Percentiles rank a stretch among this genome's conserved stretches.
phyloP scores from a whole-genome alignment of 2,113 vertebrate species.

The Tragelaphus scriptus region DNA sequence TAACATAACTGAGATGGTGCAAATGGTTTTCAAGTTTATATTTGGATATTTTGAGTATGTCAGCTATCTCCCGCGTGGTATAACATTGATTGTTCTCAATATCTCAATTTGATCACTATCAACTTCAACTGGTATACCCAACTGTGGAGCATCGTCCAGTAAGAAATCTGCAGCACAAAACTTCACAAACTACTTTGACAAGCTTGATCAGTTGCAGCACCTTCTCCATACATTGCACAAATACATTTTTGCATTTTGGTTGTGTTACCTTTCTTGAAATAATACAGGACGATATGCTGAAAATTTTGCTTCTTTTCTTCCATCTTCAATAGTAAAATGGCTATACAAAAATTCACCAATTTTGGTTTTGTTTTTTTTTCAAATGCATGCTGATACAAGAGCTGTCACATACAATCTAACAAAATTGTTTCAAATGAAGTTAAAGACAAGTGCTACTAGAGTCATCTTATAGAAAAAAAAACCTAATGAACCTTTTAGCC shows the following conservation, averaged over 20 bases:
- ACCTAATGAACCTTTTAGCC: background rate
- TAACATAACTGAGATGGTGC: background rate
- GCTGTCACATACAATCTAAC: background rate
- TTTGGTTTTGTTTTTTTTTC: background rate
- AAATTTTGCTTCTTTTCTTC: background rate
- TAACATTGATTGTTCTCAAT: background rate
- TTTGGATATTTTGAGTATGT: background rate
- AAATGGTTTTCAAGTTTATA: background rate
- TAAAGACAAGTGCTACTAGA: background rate
- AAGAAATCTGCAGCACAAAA: background rate
- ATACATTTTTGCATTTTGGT: background rate
- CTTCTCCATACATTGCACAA: background rate
- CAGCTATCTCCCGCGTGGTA: background rate
- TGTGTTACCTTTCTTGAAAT: background rate
- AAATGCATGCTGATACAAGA: background rate
- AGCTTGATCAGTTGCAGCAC: background rate
- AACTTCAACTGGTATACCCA: background rate
- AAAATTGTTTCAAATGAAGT: background rate
- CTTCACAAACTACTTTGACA: background rate
- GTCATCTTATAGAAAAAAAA: background rate
- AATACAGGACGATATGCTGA: background rate
- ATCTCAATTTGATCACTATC: background rate
- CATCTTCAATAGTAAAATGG: background rate
- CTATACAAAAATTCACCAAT: background rate
- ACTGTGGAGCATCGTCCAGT: background rate